Conservation (phyloP, 2,888 invertebrate species). For the Eueremaeus valkanovi region DNA sequence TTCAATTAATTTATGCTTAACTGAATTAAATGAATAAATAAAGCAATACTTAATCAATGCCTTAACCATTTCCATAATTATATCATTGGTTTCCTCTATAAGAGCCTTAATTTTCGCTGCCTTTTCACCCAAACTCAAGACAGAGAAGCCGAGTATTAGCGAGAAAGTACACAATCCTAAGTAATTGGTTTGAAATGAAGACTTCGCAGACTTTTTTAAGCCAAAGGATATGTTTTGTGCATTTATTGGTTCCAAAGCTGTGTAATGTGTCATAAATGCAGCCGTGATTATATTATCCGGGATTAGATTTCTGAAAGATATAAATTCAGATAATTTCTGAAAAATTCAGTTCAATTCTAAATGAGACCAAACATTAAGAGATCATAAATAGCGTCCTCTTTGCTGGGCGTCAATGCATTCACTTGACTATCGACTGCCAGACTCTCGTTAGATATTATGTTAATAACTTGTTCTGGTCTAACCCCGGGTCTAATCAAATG, state of each 20-base stretch:
- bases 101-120: background rate
- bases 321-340: background rate
- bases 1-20: too few species aligned
- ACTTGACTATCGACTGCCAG: background rate
- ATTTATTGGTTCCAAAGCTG: background rate
- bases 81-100: conserved; percentile 20
- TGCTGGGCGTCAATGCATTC: background rate
- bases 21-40: background rate
- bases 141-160: conserved; percentile 19
- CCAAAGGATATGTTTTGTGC: background rate
- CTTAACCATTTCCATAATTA: conserved; percentile 10
- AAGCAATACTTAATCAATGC: background rate
- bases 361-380: background rate
- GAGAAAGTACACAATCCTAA: conserved; percentile 34
- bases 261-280: conserved; percentile 22
- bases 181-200: conserved; percentile 27
- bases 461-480: too few species aligned
- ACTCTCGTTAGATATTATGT: too few species aligned
- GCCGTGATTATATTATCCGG: conserved; percentile 37
- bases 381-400: background rate
- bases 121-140: background rate
- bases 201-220: background rate
- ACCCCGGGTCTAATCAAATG: conserved; percentile 18
- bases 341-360: background rate
- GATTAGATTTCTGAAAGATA: conserved; percentile 38